A percentile compares a stretch with the other conserved stretches of the same genome.
These are phyloP conservation scores for Leptonema lineaticorne DNA, from an alignment of 1,140 invertebrate species.

Conservation along the genomic window DNA sequence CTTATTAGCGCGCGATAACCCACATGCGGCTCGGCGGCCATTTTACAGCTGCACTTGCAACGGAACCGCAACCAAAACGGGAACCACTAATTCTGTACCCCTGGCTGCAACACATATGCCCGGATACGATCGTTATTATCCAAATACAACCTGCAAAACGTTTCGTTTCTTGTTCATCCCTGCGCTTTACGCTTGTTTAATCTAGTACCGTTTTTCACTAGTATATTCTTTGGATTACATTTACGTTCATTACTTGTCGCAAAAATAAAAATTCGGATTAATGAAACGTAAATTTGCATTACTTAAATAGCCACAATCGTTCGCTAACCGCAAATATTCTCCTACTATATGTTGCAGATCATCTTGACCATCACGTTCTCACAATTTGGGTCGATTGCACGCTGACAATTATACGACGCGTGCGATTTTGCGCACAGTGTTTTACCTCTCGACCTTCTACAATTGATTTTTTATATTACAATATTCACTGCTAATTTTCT, in stretches of 20 bases:
- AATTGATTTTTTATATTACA: slow-evolving; percentile 1
- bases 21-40: slow-evolving; percentile 19
- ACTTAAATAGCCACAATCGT: too few relatives aligned
- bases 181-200: background rate
- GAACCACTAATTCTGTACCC: background rate
- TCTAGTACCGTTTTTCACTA: too few relatives aligned
- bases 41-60: slow-evolving; percentile 20
- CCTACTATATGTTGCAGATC: too few relatives aligned
- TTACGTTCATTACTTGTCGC: too few relatives aligned
- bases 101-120: background rate
- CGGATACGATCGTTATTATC: background rate
- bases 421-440: slow-evolving; percentile 15
- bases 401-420: slow-evolving; percentile 9
- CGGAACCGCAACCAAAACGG: background rate
- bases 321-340: too few relatives aligned
- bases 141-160: background rate
- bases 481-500: background rate
- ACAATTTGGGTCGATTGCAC: slow-evolving; percentile 1
- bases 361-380: background rate
- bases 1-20: slow-evolving; percentile 29
- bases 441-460: slow-evolving; percentile 12
- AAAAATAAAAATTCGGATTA: background rate
- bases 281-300: too few relatives aligned
- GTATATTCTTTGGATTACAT: too few relatives aligned
- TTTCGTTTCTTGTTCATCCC: background rate